Base-by-base conservation (phyloP, 2,888 invertebrate species). In the Auanema sp. region DNA sequence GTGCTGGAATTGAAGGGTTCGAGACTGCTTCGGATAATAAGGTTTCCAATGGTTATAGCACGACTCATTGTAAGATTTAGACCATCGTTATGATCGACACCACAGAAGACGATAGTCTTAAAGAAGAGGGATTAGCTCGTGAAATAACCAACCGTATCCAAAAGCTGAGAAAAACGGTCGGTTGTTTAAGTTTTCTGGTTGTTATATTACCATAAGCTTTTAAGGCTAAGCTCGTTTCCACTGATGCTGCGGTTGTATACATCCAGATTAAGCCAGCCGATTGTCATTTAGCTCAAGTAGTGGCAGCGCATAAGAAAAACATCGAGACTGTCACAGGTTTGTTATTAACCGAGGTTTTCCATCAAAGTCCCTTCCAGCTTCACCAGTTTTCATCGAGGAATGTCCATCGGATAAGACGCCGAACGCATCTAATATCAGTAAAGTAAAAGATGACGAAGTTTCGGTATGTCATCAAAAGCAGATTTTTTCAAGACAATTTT, bases 141-240 rank as follows among this genome's bases (percentile, higher is more conserved):
- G 98, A 99, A 86, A 90, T 97, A 24, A 91, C 95, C 65, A 98
- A 97, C 84, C 89, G 97, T 61, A 89, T 98, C 40, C 98, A 99
- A 84, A 96, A 94, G 85, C 87, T 98, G 12, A 88, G 97, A 65
- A 99, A 99, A 86, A 93, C 94, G 83, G 86, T 85, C 10, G 21
- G 54, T 54, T 23, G n/a, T n/a, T n/a, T n/a, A n/a, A n/a, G n/a
- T n/a, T n/a, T n/a, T 21, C 43, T n/a, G 8, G n/a, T 42, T 18
- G 21, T 51, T 11, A 33, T 14, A 2, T 24, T 14, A 33, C 3
- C 8, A 11, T 24, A 12, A 1, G 11, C 12, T 12, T 14, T 57
- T 12, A 65, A 76, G 64, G 82, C 77, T 12, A 80, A 80, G 33
- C 68, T 83, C 8, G 65, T 76, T 1, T 66, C 75, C 8, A 77